These are phyloP conservation scores for Lordiphosa mommai DNA, from an alignment of 1,140 invertebrate species.

Conservation along the genomic window DNA sequence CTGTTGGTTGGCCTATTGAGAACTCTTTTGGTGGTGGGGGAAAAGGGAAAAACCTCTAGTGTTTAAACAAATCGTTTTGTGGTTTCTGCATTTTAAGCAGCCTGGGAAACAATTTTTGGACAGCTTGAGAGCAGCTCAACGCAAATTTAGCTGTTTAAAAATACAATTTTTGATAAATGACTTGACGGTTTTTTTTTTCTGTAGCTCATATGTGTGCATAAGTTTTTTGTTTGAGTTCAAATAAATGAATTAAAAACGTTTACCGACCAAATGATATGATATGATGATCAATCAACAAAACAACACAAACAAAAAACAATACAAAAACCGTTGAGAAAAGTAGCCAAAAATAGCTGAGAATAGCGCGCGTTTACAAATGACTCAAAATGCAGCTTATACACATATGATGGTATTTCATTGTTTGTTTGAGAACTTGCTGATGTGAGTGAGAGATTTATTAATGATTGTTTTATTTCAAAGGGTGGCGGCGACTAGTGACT, in stretches of 20 bases:
- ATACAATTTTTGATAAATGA: constrained; percentile 65
- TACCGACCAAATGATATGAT: constrained; percentile 45
- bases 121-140: constrained; percentile 12
- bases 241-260: constrained; percentile 56
- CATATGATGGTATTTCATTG: constrained; percentile 6
- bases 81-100: constrained; percentile 54
- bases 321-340: constrained; percentile 7
- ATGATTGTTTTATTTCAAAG: too few species aligned
- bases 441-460: too few species aligned
- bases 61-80: constrained; percentile 51
- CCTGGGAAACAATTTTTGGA: constrained; percentile 47
- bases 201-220: constrained; percentile 18
- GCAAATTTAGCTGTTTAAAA: constrained; percentile 67
- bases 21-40: constrained; percentile 22
- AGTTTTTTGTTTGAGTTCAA: constrained; percentile 45
- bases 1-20: constrained; percentile 46
- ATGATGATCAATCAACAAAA: constrained; percentile 55
- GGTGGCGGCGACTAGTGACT: too few species aligned
- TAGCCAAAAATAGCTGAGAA: not conserved
- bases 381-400: constrained; percentile 3
- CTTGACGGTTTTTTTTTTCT: constrained; percentile 46
- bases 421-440: too few species aligned
- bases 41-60: constrained; percentile 17
- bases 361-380: too few species aligned
- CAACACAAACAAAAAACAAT: not conserved